A percentile compares a stretch with the other conserved stretches of the same genome.
phyloP scores from a whole-genome alignment of 2,797 vertebrate genomes.

The Trematomus bernacchii region DNA sequence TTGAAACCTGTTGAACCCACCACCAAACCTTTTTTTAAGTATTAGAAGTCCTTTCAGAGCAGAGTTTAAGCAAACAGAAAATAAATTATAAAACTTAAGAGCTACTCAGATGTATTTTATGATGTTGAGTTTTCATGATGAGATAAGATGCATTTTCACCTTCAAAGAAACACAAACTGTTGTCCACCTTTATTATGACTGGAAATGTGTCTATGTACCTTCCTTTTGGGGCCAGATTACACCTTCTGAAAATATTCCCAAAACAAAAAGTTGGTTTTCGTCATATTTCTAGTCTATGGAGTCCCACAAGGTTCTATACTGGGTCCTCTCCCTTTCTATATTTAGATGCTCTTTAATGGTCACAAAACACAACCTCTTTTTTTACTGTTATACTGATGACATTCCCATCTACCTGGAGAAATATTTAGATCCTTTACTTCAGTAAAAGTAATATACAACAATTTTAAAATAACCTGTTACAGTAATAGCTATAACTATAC shows the following conservation, averaged over 20 bases:
- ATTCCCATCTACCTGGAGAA: no score
- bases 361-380: background rate
- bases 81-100: constrained; percentile 22
- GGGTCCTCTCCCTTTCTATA: background rate
- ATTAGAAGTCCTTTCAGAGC: constrained; percentile 7
- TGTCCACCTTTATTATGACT: background rate
- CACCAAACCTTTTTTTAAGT: background rate
- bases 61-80: background rate
- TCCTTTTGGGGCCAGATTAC: background rate
- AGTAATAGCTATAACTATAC: no score
- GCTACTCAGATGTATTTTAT: constrained; percentile 13
- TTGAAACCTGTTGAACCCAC: background rate
- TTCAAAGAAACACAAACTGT: no score
- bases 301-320: constrained; percentile 4
- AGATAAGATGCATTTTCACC: no score
- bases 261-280: background rate
- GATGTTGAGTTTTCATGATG: constrained; percentile 15
- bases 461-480: no score
- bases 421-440: no score
- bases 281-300: background rate
- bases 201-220: background rate
- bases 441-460: no score
- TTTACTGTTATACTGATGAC: no score
- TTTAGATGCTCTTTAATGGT: background rate
- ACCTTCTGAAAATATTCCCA: background rate